These are phyloP conservation scores for Agonopterix subpropinquella DNA, from an alignment of 2,888 invertebrate genomes.

Conservation along the genomic window DNA sequence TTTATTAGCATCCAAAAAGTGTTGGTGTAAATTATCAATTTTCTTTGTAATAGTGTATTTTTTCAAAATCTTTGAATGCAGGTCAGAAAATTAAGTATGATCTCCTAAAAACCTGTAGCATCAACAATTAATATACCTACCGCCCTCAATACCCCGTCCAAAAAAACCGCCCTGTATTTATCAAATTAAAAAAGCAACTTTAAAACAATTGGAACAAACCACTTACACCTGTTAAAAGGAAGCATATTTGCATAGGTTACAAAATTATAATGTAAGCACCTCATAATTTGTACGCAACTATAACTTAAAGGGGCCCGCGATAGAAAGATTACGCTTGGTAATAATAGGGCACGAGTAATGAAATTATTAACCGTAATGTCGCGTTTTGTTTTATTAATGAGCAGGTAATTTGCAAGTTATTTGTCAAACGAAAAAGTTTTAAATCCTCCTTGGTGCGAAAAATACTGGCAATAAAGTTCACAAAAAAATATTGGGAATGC, in stretches of 20 bases:
- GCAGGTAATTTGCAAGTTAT: background rate
- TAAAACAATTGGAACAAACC: constrained; percentile 10
- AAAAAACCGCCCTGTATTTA: background rate
- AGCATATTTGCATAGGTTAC: constrained; percentile 39
- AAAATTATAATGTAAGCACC: constrained; percentile 27
- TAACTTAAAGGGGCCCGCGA: constrained; percentile 28
- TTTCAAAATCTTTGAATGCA: no score
- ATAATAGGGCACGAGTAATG: constrained; percentile 41
- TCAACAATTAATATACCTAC: no score
- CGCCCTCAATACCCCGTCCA: no score
- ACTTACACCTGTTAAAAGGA: constrained; percentile 29
- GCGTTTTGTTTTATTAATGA: constrained; percentile 41
- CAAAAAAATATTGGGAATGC: no score
- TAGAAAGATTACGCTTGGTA: constrained; percentile 35
- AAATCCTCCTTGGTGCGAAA: no score
- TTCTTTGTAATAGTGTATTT: no score
- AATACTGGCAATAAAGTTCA: no score
- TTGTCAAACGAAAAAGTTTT: background rate
- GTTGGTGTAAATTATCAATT: no score
- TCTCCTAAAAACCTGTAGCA: no score
- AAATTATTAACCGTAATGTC: constrained; percentile 41
- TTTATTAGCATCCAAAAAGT: no score
- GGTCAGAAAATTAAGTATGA: no score
- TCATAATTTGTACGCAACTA: background rate
- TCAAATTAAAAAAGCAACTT: background rate